A percentile compares a stretch with the other conserved stretches of the same genome.
phyloP scores from a whole-genome alignment of 2,888 invertebrate genomes.

The Rambutsinella grinnellia region DNA sequence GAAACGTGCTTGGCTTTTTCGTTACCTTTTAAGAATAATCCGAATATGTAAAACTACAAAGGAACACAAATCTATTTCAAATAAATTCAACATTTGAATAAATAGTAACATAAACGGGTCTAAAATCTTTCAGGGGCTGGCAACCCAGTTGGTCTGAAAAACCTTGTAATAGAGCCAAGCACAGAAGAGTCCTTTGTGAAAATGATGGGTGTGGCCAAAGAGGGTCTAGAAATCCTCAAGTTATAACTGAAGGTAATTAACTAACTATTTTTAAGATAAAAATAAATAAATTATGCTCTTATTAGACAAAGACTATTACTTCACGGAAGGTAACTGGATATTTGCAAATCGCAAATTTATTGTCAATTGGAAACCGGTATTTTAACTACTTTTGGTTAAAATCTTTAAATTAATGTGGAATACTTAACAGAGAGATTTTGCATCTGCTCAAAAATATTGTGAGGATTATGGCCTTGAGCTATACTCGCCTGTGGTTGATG shows the following conservation, averaged over 20 bases:
- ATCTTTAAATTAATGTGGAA: background rate
- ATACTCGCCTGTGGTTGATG: conserved; percentile 9
- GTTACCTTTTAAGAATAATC: conserved; percentile 19
- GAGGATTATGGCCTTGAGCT: conserved; percentile 13
- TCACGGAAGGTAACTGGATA: conserved; percentile 39
- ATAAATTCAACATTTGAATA: too few relatives aligned
- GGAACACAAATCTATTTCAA: background rate
- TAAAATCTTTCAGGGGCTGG: conserved; percentile 23
- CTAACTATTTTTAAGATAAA: background rate
- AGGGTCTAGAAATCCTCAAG: conserved; percentile 17
- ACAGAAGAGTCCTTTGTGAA: conserved; percentile 28
- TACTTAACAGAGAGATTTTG: background rate
- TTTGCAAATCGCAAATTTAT: conserved; percentile 37
- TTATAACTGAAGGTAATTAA: conserved; percentile 38
- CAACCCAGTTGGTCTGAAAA: conserved; percentile 30
- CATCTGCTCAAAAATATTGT: conserved; percentile 19
- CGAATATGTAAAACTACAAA: background rate
- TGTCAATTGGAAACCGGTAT: conserved; percentile 39
- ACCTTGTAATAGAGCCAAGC: conserved; percentile 2
- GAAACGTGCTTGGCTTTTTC: conserved; percentile 19
- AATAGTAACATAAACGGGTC: background rate
- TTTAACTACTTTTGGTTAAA: background rate
- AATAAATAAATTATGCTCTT: background rate
- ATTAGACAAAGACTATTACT: conserved; percentile 35
- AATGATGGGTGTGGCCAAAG: conserved; percentile 24